A percentile compares a stretch with the other conserved stretches of the same genome.
Conservation (phyloP, 2,888 invertebrate genomes). For the Eupelmus urozonus region DNA sequence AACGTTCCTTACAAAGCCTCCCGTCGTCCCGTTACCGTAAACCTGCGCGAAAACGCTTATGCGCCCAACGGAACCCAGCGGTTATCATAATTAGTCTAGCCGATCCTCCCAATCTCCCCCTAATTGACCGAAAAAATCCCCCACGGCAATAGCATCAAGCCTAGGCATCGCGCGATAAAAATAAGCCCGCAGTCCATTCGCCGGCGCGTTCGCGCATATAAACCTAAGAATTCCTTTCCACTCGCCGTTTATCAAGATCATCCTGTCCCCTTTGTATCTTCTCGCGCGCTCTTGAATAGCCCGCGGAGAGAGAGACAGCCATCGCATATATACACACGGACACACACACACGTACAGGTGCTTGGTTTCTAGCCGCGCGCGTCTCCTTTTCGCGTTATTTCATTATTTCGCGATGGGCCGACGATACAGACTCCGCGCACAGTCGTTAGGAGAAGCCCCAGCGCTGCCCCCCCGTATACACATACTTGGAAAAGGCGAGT, state of each 20-base stretch:
- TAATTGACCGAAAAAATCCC: constrained; percentile 38
- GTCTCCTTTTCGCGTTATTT: constrained; percentile 68
- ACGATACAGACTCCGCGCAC: constrained; percentile 60
- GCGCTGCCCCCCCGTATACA: constrained; percentile 6
- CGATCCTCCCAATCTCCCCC: not conserved
- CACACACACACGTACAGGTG: not conserved
- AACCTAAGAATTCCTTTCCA: constrained; percentile 45
- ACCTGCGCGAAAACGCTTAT: not conserved
- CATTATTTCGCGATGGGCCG: constrained; percentile 71
- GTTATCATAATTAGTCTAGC: constrained; percentile 45
- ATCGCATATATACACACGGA: constrained; percentile 19
- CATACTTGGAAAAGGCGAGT: constrained; percentile 4
- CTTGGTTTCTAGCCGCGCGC: not conserved
- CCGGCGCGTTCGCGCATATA: too few relatives aligned
- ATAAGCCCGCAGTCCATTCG: not conserved
- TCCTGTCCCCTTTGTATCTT: constrained; percentile 53
- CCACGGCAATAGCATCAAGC: too few relatives aligned
- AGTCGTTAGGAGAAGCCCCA: not conserved
- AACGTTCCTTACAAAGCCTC: too few relatives aligned
- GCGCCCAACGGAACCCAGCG: not conserved
- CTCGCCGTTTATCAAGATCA: constrained; percentile 51
- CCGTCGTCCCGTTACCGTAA: constrained; percentile 31
- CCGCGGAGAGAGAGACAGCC: constrained; percentile 6
- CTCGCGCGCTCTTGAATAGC: constrained; percentile 46
- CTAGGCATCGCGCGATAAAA: constrained; percentile 13